These are phyloP conservation scores for Sceloporus tristichus DNA, from an alignment of 2,113 vertebrate species.

Conservation along the genomic window DNA sequence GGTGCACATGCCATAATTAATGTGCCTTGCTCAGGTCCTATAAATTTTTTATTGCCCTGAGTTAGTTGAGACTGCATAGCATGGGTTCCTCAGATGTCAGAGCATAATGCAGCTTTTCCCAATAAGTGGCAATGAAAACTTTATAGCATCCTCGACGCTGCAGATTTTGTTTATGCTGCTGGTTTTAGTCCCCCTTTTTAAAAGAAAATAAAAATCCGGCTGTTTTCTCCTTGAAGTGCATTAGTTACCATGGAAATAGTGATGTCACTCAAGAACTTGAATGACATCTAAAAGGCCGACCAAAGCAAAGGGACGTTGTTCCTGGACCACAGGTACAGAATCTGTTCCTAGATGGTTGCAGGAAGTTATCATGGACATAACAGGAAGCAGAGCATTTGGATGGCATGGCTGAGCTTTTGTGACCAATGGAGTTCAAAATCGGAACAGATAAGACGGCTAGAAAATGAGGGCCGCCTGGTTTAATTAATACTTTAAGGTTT, in stretches of 20 bases:
- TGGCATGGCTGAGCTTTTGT: background rate
- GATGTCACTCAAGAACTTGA: conserved; percentile 12
- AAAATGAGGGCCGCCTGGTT: background rate
- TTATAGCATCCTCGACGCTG: background rate
- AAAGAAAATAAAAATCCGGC: background rate
- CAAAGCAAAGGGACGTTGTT: background rate
- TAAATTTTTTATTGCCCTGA: background rate
- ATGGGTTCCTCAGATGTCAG: background rate
- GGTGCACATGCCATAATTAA: fast-evolving
- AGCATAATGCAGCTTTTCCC: conserved; percentile 14
- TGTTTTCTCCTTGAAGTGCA: conserved; percentile 4
- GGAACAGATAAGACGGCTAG: background rate
- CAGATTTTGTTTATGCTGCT: background rate
- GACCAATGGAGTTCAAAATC: background rate
- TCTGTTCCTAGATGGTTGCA: conserved; percentile 19
- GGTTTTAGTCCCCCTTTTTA: background rate
- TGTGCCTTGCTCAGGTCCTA: conserved; percentile 36
- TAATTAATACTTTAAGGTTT: background rate
- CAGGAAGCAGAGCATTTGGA: background rate
- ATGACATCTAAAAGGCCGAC: background rate
- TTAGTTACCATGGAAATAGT: conserved; percentile 8
- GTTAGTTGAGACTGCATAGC: background rate
- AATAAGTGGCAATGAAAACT: conserved; percentile 44
- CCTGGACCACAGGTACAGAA: background rate
- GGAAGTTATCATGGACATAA: background rate